phyloP scores from a whole-genome alignment of 2,113 vertebrate species.

The Gopherus flavomarginatus region DNA sequence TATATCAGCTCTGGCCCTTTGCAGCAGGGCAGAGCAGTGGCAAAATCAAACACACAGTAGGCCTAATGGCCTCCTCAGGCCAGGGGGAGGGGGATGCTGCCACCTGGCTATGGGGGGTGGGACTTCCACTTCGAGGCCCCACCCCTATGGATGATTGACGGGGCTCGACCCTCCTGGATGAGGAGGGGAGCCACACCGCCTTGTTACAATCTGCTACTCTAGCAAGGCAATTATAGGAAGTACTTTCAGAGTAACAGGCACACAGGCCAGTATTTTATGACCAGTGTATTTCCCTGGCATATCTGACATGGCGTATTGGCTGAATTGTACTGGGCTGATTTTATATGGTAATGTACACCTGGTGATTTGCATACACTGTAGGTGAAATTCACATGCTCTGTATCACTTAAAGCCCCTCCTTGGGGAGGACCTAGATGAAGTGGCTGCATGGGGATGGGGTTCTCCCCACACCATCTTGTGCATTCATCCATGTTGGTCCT shows the following conservation, averaged over 20 bases:
- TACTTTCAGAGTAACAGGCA: neutral
- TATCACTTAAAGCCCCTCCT: neutral
- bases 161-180: too few relatives aligned
- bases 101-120: too few relatives aligned
- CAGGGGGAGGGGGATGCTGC: too few relatives aligned
- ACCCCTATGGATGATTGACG: too few relatives aligned
- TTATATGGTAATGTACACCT: neutral
- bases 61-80: too few relatives aligned
- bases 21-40: too few relatives aligned
- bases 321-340: neutral
- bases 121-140: too few relatives aligned
- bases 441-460: neutral
- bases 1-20: too few relatives aligned
- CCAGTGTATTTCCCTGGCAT: neutral
- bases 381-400: neutral
- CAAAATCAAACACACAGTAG: too few relatives aligned
- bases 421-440: neutral
- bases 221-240: neutral
- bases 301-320: too few relatives aligned
- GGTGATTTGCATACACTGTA: neutral
- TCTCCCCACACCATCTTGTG: neutral
- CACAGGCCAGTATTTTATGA: neutral
- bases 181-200: too few relatives aligned
- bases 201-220: neutral
- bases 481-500: neutral